Base-by-base conservation (phyloP, 1,140 invertebrate genomes). In the Leptonema lineaticorne region DNA sequence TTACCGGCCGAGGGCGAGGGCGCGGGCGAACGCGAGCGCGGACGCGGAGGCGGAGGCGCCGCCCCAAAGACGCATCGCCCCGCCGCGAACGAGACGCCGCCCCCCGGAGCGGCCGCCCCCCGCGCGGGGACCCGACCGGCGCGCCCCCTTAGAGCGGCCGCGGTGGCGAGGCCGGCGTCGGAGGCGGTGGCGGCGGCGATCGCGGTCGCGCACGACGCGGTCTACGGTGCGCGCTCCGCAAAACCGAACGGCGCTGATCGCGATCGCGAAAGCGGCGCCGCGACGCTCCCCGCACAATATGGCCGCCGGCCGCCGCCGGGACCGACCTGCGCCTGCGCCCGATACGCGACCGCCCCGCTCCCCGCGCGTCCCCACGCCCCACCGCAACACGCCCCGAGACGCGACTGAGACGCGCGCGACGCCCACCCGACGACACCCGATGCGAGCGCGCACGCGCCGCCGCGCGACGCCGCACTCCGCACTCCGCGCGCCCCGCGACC, bases 251-350 rank as follows among this genome's bases (percentile, higher is more conserved):
- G 7, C 22, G 37, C 41, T 37, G 14, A n/a, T n/a, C n/a, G n/a
- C n/a, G n/a, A n/a, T n/a, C n/a, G n/a, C n/a, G n/a, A n/a, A n/a
- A n/a, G n/a, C n/a, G 14, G 7, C 22, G 37, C 41, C 59, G 14
- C 16, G 46, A 41, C 62, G 41, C 26, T n/a, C 33, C 33, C 33
- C 33, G 59, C 59, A 41, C 33, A 62, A 46, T 27, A 62, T 62
- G 33, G 62, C 62, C 24, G 62, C 24, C 50, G 50, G 50, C 50
- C 50, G 50, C 50, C 22, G 50, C 50, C 50, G 50, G 50, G 50
- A 53, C 59, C 33, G 33, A 37, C 59, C 30, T 30, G 59, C 59
- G 33, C 41, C 62, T n/a, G 20, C 16, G 33, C 59, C 24, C 56
- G 14, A 28, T 26, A 62, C 56, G 20, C 26, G 56, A 22, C 22